Evolutionary conservation across 2,888 invertebrate species (phyloP).

Genomic region (Teleiodes luculella): DNA sequence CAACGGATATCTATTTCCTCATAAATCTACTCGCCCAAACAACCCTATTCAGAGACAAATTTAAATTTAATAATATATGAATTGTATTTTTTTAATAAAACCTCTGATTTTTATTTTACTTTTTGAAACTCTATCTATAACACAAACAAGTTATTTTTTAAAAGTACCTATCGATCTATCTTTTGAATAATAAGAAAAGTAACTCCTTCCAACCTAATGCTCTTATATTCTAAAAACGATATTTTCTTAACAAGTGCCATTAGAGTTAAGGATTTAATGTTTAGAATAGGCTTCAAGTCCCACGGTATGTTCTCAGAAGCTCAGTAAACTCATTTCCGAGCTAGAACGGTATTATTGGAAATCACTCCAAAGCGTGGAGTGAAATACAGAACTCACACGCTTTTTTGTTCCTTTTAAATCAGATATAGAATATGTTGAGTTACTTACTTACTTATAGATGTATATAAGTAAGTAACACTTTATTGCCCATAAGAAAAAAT

Average conservation of each 20-base stretch:
- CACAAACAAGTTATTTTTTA: no score
- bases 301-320: background rate
- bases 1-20: constrained; percentile 7
- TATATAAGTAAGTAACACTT: no score
- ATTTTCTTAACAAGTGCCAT: background rate
- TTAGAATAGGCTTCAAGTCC: background rate
- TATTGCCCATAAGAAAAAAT: no score
- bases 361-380: background rate
- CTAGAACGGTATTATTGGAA: constrained; percentile 11
- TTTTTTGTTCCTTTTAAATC: background rate
- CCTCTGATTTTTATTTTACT: no score
- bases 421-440: no score
- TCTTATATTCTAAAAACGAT: background rate
- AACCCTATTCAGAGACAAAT: background rate
- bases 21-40: background rate
- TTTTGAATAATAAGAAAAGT: no score
- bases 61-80: background rate
- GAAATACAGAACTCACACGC: background rate
- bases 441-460: no score
- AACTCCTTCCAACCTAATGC: no score
- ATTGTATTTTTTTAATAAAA: no score
- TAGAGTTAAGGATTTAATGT: background rate
- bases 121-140: no score
- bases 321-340: constrained; percentile 11
- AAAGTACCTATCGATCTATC: no score